Evolutionary conservation across 2,113 vertebrate genomes (phyloP), one percentile per base, ranked within the genome.

Genomic region (Columba janthina): DNA sequence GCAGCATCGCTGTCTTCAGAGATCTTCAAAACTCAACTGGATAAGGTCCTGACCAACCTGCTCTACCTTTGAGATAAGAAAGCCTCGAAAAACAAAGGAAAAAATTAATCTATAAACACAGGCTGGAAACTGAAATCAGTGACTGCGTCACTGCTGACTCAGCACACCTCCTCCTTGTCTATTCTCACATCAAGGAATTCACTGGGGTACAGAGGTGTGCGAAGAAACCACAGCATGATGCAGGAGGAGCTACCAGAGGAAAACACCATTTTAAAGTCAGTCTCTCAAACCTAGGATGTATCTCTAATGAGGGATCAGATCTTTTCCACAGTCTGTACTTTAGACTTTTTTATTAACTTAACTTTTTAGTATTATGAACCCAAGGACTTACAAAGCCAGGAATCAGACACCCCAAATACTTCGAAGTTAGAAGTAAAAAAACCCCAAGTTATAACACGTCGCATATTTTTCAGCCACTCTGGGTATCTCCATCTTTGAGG

Each of bases 381-480:
- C 21, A 44, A 57, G 13, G 40, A 57, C 21, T 83, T 70, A 40
- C 73, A 89, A 77, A 89, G 56, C 16, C 51, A 67, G 31, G 22
- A 89, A 70, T 58, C 32, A 71, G 42, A 84, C 4, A 20, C 28
- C 2, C 12, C 15, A 57, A 89, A 50, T 26, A 71, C 18, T 4
- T 46, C 19, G 15, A 77, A 83, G 36, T 6, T 44, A n/a, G 29
- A 79, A 92, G 44, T 46, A 20, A 69, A 65, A 11, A 24, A 15
- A 2, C 0, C 3, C 5, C 26, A 51, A 5, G 16, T 53, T 69
- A 81, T 25, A 70, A 70, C 12, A 28, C 3, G 22, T 3, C 10
- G 20, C 3, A 1, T n/a, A n/a, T 44, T 90, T 89, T 80, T 65
- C 46, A 50, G 25, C 11, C 65, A 29, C 56, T 82, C n/a, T 18